These are phyloP conservation scores for Psittacula echo DNA, from an alignment of 2,797 vertebrate species.

Conservation along the genomic window DNA sequence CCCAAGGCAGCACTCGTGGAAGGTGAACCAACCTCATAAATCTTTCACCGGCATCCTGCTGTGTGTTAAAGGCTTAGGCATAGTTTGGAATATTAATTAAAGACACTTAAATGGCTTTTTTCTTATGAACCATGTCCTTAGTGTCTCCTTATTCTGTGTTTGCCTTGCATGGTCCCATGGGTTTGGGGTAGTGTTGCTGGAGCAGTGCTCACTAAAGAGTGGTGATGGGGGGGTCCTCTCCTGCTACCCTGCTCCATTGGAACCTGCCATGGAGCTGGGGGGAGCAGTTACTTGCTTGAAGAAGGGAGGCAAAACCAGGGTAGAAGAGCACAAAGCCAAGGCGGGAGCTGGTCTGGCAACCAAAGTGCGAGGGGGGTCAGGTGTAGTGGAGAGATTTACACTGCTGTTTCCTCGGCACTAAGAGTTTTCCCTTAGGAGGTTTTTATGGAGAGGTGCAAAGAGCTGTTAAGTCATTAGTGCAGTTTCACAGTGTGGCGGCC, in stretches of 20 bases:
- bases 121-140: background rate
- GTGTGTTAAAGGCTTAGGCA: slow-evolving; percentile 33
- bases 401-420: background rate
- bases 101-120: background rate
- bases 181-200: background rate
- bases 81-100: slow-evolving; percentile 48
- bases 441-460: slow-evolving; percentile 63
- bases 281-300: background rate
- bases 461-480: slow-evolving; percentile 64
- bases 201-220: background rate
- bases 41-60: slow-evolving; percentile 26
- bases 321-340: background rate
- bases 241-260: background rate
- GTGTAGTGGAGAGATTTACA: background rate
- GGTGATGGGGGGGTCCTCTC: background rate
- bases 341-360: background rate
- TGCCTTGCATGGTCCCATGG: fast-evolving
- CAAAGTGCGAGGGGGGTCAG: background rate
- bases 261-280: background rate
- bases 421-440: slow-evolving; percentile 53
- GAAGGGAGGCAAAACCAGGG: background rate
- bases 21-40: slow-evolving; percentile 54
- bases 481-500: slow-evolving; percentile 41
- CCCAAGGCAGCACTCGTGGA: background rate
- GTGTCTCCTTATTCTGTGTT: background rate